Base-by-base conservation (phyloP, 2,797 vertebrate species). In the Eidolon dupreanum region DNA sequence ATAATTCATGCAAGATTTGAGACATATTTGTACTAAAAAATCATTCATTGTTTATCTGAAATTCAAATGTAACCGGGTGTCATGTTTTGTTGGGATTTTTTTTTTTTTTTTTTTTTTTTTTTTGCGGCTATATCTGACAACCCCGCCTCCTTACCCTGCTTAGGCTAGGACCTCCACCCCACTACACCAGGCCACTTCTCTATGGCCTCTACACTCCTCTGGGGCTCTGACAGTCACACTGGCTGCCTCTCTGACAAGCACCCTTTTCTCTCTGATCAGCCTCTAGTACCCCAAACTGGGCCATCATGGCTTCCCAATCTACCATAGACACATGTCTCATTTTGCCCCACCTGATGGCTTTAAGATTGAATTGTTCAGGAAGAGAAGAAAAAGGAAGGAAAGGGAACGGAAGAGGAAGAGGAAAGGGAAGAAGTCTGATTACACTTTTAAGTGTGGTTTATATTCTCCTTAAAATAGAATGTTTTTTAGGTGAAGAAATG, bases 401-500 rank as follows among this genome's bases (percentile, higher is more conserved):
- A 61, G 20, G 17, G n/a, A 41, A 81, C 33, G 13, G 19, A 53
- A 86, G 73, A 73, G 70, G 55, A 57, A 24, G 24, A 73, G 70
- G 46, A 51, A 46, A 46, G 41, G 41, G 28, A 75, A 75, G 41
- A 57, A 68, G 16, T 57, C n/a, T 66, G 22, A 33, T 57, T 70
- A 43, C 53, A 46, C 38, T 38, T 65, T 53, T 53, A 66, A 81
- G 24, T 38, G 9, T 81, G 49, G 19, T 59, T 86, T 79, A 8
- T 81, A 38, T 46, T 61, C 36, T 96, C 41, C 31, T 4, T 82
- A 1, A 4, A 36, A 36, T n/a, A 81, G 38, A 70, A 28, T 66
- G 12, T 0, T 46, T 90, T 90, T 87, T 71, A 36, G n/a, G 61
- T 51, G 38, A 88, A 94, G 55, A 79, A 84, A 84, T 73, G 33